phyloP scores from a whole-genome alignment of 2,888 invertebrate species.

The Meloe dianella region DNA sequence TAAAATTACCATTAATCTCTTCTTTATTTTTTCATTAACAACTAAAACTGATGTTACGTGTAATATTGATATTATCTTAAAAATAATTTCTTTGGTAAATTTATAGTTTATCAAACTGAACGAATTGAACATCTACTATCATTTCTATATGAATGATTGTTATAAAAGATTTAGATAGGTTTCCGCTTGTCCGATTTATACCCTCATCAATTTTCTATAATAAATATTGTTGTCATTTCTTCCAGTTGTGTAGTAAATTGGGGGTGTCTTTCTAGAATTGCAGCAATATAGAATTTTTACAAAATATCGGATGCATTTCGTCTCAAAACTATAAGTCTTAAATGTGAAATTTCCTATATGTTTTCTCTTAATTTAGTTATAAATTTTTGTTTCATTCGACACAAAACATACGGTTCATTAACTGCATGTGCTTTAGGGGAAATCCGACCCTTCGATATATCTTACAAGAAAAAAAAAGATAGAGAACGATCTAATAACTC shows the following conservation, averaged over 20 bases:
- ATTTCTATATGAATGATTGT: constrained; percentile 26
- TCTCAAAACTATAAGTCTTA: not conserved
- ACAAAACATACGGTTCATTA: not conserved
- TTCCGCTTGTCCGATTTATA: constrained; percentile 14
- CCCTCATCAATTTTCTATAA: constrained; percentile 13
- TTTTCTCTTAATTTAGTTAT: not conserved
- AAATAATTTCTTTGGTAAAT: constrained; percentile 21
- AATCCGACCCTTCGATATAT: not conserved
- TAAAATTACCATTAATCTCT: not conserved
- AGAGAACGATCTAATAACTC: not conserved
- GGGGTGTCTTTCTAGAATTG: not conserved
- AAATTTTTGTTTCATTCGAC: not conserved
- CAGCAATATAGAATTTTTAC: not conserved
- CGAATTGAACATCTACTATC: constrained; percentile 28
- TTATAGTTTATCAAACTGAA: constrained; percentile 26
- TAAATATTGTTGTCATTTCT: constrained; percentile 6
- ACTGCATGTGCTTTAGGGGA: constrained; percentile 11
- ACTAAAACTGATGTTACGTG: not conserved
- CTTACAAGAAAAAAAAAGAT: not conserved
- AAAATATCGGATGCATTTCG: not conserved
- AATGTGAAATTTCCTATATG: not conserved
- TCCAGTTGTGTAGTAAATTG: constrained; percentile 1
- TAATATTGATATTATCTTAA: not conserved
- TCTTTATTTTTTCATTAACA: not conserved
- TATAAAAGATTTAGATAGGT: constrained; percentile 25